Conservation (phyloP, 2,888 invertebrate genomes). For the Malachius bipustulatus region DNA sequence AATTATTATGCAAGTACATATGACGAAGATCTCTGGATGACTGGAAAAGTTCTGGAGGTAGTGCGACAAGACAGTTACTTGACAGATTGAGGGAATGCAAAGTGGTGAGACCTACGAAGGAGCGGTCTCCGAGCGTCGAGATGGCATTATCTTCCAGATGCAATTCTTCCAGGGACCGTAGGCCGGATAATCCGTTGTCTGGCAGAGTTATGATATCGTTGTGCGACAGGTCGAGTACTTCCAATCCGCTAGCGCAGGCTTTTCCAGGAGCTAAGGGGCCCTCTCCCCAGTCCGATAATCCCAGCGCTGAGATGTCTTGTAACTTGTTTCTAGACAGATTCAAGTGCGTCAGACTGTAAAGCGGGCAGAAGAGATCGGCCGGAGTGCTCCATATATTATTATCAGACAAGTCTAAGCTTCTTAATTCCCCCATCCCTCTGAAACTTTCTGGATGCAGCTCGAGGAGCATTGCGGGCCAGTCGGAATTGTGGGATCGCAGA, state of each 20-base stretch:
- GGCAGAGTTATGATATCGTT: slow-evolving; percentile 62
- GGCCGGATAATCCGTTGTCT: slow-evolving; percentile 57
- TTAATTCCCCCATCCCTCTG: slow-evolving; percentile 53
- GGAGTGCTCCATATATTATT: slow-evolving; percentile 70
- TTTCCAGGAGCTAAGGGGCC: slow-evolving; percentile 47
- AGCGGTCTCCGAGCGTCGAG: slow-evolving; percentile 59
- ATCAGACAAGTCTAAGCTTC: slow-evolving; percentile 57
- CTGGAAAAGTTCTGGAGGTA: slow-evolving; percentile 69
- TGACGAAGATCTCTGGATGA: slow-evolving; percentile 59
- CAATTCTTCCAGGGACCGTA: slow-evolving; percentile 56
- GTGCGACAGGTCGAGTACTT: slow-evolving; percentile 58
- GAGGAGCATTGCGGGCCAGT: slow-evolving; percentile 69
- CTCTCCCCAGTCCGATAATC: slow-evolving; percentile 61
- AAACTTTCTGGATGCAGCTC: slow-evolving; percentile 63
- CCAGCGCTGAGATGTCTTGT: slow-evolving; percentile 63
- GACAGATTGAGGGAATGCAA: slow-evolving; percentile 65
- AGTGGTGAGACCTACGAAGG: slow-evolving; percentile 56
- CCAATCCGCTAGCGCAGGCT: slow-evolving; percentile 57
- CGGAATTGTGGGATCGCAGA: slow-evolving; percentile 63
- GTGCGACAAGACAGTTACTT: slow-evolving; percentile 61
- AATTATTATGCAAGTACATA: slow-evolving; percentile 66
- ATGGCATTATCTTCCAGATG: slow-evolving; percentile 67
- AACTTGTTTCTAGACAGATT: slow-evolving; percentile 68
- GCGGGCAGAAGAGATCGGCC: slow-evolving; percentile 58
- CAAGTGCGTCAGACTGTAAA: slow-evolving; percentile 53